These are phyloP conservation scores for Paradoxurus hermaphroditus DNA, from an alignment of 2,113 vertebrate species.

Conservation along the genomic window DNA sequence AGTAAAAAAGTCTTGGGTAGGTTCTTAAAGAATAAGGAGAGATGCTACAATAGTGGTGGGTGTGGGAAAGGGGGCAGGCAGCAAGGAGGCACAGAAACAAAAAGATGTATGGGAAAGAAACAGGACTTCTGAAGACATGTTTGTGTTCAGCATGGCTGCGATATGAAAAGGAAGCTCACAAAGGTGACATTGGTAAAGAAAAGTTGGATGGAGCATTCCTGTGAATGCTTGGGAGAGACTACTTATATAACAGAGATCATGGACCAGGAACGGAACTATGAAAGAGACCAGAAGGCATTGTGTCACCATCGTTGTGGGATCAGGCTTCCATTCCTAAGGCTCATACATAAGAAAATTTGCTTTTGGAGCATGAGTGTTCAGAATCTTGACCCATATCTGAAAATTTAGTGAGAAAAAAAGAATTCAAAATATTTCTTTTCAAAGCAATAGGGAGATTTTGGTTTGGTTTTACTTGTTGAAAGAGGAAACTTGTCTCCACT, in stretches of 20 bases:
- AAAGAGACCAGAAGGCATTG: not conserved
- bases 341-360: not conserved
- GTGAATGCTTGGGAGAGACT: not conserved
- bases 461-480: not conserved
- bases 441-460: not conserved
- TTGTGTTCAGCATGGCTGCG: not conserved
- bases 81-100: not conserved
- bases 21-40: not conserved
- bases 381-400: not conserved
- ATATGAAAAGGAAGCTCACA: not conserved
- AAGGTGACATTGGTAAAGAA: not conserved
- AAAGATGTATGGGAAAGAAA: not conserved
- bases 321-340: not conserved
- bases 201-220: not conserved
- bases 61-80: not conserved
- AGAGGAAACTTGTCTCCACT: not conserved
- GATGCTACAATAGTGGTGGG: rapidly evolving
- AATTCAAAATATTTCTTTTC: not conserved
- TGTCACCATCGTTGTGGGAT: not conserved
- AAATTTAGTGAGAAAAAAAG: not conserved
- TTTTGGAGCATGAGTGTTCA: not conserved
- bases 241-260: not conserved
- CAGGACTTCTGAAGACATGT: not conserved
- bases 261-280: too few species aligned
- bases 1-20: not conserved